Evolutionary conservation across 1,140 invertebrate species (phyloP), one percentile per base, ranked within the genome.

Genomic region (Trypoxylus dichotomus): DNA sequence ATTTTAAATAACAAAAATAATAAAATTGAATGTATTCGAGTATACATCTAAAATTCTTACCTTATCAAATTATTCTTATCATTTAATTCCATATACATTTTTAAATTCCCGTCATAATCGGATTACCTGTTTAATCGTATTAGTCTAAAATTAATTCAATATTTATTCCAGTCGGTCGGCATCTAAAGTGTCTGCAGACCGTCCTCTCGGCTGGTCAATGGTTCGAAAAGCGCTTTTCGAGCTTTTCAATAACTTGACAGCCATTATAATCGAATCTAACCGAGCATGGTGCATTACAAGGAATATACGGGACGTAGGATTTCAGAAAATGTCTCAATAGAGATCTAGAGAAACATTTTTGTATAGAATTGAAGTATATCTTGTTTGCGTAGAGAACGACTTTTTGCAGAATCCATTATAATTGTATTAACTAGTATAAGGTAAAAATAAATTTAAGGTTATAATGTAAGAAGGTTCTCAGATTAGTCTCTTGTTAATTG

Each of bases 211-310:
- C 15, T 13, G 47, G 47, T 58, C 47, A 58, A 58, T 58, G 7
- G 47, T 58, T 58, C 47, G 47, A 13, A 58, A 58, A 58, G 21
- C 47, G 47, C 47, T 58, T 58, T 58, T 37, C 32, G 47, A 58
- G 21, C 21, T 58, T 58, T 58, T 58, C 47, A 58, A 58, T 58
- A 13, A 21, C 47, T 13, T 58, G 47, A 58, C 47, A 58, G 47
- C 47, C 47, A 58, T 58, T 58, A 58, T 58, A 58, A 58, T 58
- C 47, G 47, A 58, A 58, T 58, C 21, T 58, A 58, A 58, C 47
- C 47, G 47, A 58, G 15, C 47, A 13, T 58, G 21, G 47, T 58
- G 47, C 47, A 5, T 58, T 58, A 58, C 47, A 58, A 58, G 47
- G 15, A 19, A 58, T 21, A 58, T 1, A 21, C 6, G 21, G 13